Conservation (phyloP, 2,113 vertebrate genomes). For the Numida meleagris region DNA sequence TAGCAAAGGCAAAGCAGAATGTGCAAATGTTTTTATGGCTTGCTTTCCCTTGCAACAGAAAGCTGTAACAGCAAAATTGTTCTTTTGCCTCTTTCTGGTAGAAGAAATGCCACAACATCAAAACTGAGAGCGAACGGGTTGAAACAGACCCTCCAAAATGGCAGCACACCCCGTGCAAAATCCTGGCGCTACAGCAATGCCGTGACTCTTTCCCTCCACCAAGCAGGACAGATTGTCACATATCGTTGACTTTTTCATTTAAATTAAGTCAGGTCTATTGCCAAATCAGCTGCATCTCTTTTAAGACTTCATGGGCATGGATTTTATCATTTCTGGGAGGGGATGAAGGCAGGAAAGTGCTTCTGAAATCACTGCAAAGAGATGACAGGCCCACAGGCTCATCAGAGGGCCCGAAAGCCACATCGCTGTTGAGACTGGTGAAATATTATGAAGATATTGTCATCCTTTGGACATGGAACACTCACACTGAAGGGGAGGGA, state of each 20-base stretch:
- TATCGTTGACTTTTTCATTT: background rate
- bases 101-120: background rate
- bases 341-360: background rate
- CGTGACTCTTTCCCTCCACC: background rate
- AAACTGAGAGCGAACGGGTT: background rate
- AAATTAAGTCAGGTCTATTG: background rate
- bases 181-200: background rate
- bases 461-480: background rate
- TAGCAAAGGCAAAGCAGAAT: constrained; percentile 10
- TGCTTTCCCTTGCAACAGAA: background rate
- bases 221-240: background rate
- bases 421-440: fast-evolving
- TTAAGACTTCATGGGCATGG: background rate
- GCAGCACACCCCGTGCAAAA: background rate
- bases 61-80: constrained; percentile 28
- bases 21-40: background rate
- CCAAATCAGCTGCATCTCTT: background rate
- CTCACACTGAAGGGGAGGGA: background rate
- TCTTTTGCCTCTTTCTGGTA: constrained; percentile 6
- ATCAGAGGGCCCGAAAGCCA: background rate
- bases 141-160: background rate
- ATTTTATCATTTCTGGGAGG: background rate
- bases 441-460: background rate
- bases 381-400: background rate
- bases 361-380: background rate